Base-by-base conservation (phyloP, 1,140 invertebrate species). In the Nasonia vitripennis region DNA sequence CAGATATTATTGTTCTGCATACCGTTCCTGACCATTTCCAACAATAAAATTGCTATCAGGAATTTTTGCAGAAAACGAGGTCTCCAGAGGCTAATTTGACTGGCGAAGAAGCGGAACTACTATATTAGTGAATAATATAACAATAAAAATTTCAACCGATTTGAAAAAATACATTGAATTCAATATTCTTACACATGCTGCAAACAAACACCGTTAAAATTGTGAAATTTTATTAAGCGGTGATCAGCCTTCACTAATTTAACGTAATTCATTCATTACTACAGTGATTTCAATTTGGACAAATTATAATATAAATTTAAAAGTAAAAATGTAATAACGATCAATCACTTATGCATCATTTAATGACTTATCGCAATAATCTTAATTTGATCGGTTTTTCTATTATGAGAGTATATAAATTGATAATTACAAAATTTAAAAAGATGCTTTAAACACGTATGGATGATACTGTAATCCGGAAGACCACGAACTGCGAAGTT, bases 141-240 rank as follows among this genome's bases (percentile, higher is more conserved):
- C 23, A 12, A 81, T 89, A 86, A 81, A 88, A 86, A 89, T 89
- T 75, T 86, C 85, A 84, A 87, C 85, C 87, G 86, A 89, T 86
- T 88, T 88, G 88, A 90, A 89, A 31, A 79, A n/a, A 78, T 51
- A 77, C 31, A 71, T 84, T 73, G 73, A 84, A 84, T 41, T 81
- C 4, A 81, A 81, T 81, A 73, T 79, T 71, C 20, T 20, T 34
- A 55, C 87, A 89, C 77, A 82, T 87, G 84, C 78, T 88, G 55
- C 20, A 51, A 45, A 45, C 34, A 78, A 83, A 45, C 77, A 27
- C 67, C 34, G 55, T 83, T 83, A 70, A 73, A 78, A 70, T 84
- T 78, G 55, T 71, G 45, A 51, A 77, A 71, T 84, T 84, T 78
- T 79, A 79, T 83, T 78, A 73, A 73, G 67, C 79, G 31, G 45